phyloP scores from a whole-genome alignment of 2,797 vertebrate genomes.

The Chaenodraco wilsoni region DNA sequence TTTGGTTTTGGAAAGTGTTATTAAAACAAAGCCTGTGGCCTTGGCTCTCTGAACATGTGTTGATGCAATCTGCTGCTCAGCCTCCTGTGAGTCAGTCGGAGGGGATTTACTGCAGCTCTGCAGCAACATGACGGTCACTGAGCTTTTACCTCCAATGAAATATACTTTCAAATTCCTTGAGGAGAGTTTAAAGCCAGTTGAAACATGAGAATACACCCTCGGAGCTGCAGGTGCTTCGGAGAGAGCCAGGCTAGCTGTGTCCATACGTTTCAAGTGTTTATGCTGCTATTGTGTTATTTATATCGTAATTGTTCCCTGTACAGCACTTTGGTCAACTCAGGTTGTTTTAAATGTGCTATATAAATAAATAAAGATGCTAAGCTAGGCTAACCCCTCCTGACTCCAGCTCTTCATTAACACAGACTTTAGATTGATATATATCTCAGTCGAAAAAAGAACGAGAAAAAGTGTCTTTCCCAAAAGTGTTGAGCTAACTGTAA shows the following conservation, averaged over 20 bases:
- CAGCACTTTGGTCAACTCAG: no score
- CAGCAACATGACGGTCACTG: conserved; percentile 1
- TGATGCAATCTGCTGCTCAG: conserved; percentile 47
- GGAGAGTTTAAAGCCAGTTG: neutral
- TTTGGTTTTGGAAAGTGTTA: neutral
- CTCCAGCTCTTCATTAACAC: neutral
- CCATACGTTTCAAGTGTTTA: neutral
- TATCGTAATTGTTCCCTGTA: no score
- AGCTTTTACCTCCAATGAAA: neutral
- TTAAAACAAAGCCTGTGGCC: neutral
- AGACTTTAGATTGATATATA: neutral
- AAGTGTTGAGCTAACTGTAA: neutral
- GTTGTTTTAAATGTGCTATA: no score
- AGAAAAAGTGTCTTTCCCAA: neutral
- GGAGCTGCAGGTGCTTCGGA: conserved; percentile 6
- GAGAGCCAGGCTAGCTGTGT: neutral
- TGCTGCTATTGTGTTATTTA: neutral
- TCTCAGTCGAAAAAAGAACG: neutral
- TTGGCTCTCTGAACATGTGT: conserved; percentile 13
- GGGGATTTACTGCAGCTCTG: conserved; percentile 41
- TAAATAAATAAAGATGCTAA: neutral
- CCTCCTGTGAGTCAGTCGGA: conserved; percentile 35
- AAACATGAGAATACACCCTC: no score
- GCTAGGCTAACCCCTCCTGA: neutral
- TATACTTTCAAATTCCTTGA: neutral